A percentile compares a stretch with the other conserved stretches of the same genome.
Conservation (phyloP, 2,888 invertebrate genomes). For the Augiades crinisus region DNA sequence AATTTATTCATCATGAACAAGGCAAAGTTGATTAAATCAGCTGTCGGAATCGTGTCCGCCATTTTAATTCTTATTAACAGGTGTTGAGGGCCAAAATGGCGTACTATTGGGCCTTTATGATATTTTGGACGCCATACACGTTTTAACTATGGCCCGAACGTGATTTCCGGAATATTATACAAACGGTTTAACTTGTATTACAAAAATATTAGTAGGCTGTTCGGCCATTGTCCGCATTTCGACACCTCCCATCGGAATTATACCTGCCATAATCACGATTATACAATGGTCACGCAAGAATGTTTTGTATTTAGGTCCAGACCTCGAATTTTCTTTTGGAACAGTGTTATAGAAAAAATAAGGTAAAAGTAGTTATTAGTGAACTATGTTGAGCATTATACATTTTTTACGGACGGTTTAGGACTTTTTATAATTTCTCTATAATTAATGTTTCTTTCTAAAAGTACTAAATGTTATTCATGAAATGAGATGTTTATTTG, state of each 20-base stretch:
- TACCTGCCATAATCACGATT: conserved; percentile 16
- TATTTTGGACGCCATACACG: conserved; percentile 21
- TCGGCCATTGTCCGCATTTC: conserved; percentile 11
- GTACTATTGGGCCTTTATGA: background rate
- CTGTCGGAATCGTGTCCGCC: conserved; percentile 24
- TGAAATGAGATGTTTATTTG: too few species aligned
- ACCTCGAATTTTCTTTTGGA: background rate
- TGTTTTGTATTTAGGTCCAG: background rate
- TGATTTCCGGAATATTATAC: conserved; percentile 34
- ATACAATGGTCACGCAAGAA: background rate
- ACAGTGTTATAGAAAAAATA: background rate
- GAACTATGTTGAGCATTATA: too few species aligned
- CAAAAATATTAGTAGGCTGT: conserved; percentile 28
- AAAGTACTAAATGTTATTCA: too few species aligned
- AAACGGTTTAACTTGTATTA: conserved; percentile 30
- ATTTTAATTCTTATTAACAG: conserved; percentile 21
- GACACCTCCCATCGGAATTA: conserved; percentile 20
- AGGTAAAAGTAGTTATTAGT: background rate
- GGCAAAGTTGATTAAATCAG: conserved; percentile 29
- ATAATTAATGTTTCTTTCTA: too few species aligned
- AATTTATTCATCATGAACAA: conserved; percentile 31
- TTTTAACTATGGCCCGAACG: conserved; percentile 22
- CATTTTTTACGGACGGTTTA: too few species aligned
- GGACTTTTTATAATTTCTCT: too few species aligned
- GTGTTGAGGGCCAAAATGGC: conserved; percentile 4